Evolutionary conservation across 1,140 invertebrate species (phyloP).

Genomic region (Leptopilina boulardi): DNA sequence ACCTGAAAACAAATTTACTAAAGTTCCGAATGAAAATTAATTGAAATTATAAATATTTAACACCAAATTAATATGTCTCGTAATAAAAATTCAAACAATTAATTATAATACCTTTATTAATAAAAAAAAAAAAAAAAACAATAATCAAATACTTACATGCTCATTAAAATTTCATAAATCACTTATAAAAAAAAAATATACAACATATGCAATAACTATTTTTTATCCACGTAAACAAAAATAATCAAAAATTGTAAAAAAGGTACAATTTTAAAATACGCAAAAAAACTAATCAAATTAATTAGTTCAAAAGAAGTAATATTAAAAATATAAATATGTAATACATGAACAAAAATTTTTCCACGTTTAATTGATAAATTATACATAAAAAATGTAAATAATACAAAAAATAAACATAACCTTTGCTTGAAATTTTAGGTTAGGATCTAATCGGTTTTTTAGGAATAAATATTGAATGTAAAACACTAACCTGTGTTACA

Average conservation of each 20-base stretch:
- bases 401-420: conserved; percentile 41
- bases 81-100: too few relatives aligned
- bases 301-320: not conserved
- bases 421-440: not conserved
- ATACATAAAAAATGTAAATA: conserved; percentile 42
- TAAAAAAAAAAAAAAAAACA: too few relatives aligned
- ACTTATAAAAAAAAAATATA: conserved; percentile 46
- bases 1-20: conserved; percentile 80
- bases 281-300: not conserved
- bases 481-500: conserved; percentile 79
- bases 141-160: too few relatives aligned
- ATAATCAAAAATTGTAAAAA: conserved; percentile 37
- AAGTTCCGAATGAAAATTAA: not conserved
- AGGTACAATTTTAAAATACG: conserved; percentile 3
- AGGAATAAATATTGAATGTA: conserved; percentile 25
- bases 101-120: too few relatives aligned
- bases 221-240: conserved; percentile 33
- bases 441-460: too few relatives aligned
- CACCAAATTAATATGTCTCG: too few relatives aligned
- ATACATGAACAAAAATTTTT: too few relatives aligned
- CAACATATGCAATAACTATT: not conserved
- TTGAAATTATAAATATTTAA: not conserved
- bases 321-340: not conserved
- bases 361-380: too few relatives aligned
- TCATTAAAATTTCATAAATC: not conserved